phyloP scores from a whole-genome alignment of 2,113 vertebrate species.

The Phocoena sinus region DNA sequence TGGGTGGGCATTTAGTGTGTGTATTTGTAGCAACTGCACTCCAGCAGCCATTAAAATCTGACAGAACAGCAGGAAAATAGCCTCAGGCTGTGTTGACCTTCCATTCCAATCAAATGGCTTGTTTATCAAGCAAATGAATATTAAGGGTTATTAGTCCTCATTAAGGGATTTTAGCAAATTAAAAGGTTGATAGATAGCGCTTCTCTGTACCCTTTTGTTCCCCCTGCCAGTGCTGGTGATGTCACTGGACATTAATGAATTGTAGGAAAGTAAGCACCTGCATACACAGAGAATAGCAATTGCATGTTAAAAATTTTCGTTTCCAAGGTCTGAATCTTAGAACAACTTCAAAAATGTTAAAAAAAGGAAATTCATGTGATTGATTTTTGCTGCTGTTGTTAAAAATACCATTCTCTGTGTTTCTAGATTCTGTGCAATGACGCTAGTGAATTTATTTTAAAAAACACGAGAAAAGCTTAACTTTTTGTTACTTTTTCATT shows the following conservation, averaged over 20 bases:
- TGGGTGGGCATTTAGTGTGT: neutral
- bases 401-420: neutral
- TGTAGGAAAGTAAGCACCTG: neutral
- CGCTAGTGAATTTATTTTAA: neutral
- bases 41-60: neutral
- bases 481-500: neutral
- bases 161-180: constrained; percentile 58
- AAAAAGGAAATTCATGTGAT: neutral
- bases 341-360: neutral
- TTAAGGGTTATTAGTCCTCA: constrained; percentile 50
- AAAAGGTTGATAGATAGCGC: constrained; percentile 46
- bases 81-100: constrained; percentile 1
- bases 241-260: neutral
- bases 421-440: neutral
- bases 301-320: neutral
- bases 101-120: neutral
- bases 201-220: constrained; percentile 36
- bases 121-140: constrained; percentile 36
- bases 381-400: neutral
- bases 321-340: neutral
- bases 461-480: neutral
- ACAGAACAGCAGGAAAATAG: neutral
- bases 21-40: constrained; percentile 15
- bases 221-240: neutral
- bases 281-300: neutral